phyloP scores from a whole-genome alignment of 2,888 invertebrate genomes.

The Chorisops tibialis region DNA sequence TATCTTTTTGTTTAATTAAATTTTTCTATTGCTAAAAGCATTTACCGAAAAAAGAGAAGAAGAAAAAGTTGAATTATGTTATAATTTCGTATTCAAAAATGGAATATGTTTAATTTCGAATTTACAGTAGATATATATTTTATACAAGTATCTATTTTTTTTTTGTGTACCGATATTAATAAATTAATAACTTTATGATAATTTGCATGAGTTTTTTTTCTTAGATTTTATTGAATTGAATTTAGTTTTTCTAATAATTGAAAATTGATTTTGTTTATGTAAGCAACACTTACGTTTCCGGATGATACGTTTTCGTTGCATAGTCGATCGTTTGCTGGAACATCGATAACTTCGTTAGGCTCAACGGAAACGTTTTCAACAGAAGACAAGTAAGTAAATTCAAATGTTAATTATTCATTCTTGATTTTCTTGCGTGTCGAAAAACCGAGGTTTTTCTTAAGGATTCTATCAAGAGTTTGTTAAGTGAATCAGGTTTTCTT shows the following conservation, averaged over 20 bases:
- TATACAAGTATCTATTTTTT: too few relatives aligned
- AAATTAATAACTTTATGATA: constrained; percentile 22
- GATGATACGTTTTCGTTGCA: constrained; percentile 50
- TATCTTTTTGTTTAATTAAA: too few relatives aligned
- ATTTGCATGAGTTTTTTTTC: constrained; percentile 29
- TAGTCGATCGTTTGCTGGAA: constrained; percentile 51
- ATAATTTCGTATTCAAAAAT: too few relatives aligned
- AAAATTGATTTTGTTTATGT: constrained; percentile 29
- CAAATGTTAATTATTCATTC: neutral
- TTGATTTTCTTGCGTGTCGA: neutral
- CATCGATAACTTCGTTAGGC: constrained; percentile 51
- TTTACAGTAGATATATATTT: too few relatives aligned
- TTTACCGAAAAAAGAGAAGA: too few relatives aligned
- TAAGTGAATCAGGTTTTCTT: too few relatives aligned
- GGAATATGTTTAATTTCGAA: too few relatives aligned
- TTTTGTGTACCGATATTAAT: too few relatives aligned
- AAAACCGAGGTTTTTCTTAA: neutral
- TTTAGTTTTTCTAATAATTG: constrained; percentile 9
- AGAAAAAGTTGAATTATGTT: too few relatives aligned
- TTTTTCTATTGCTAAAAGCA: too few relatives aligned
- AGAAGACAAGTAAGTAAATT: constrained; percentile 48
- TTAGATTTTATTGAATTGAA: constrained; percentile 21
- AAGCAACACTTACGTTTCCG: constrained; percentile 51
- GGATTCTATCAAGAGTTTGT: neutral
- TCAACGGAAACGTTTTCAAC: constrained; percentile 51